These are phyloP conservation scores for Eueides isabella DNA, from an alignment of 1,140 invertebrate genomes.

Conservation along the genomic window DNA sequence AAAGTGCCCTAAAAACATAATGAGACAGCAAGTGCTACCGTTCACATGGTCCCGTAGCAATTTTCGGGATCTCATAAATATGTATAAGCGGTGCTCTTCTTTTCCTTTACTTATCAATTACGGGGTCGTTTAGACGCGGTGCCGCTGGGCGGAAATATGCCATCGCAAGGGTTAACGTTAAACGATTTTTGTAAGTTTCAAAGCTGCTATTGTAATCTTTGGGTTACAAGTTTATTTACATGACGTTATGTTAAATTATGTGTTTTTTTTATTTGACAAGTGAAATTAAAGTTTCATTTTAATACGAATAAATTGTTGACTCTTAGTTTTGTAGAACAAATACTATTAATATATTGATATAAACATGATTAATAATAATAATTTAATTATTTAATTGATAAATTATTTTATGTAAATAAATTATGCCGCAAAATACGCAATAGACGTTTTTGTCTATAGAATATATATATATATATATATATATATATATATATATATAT, in stretches of 20 bases:
- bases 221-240: conserved; percentile 1
- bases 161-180: conserved; percentile 67
- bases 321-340: no score
- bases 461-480: no score
- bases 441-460: no score
- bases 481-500: no score
- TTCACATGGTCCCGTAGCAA: conserved; percentile 75
- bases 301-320: no score
- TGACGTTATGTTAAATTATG: neutral
- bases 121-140: conserved; percentile 69
- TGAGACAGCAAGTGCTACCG: conserved; percentile 75
- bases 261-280: no score
- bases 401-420: no score
- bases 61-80: conserved; percentile 73
- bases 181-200: conserved; percentile 8
- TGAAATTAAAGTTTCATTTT: no score
- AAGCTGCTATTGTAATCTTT: conserved; percentile 13
- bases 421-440: no score
- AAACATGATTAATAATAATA: no score
- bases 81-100: conserved; percentile 55
- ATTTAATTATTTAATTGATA: no score
- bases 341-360: no score
- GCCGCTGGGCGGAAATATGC: conserved; percentile 61
- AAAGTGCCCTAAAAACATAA: conserved; percentile 78
- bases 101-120: conserved; percentile 82